These are phyloP conservation scores for Thera britannica DNA, from an alignment of 2,888 invertebrate species.

Conservation along the genomic window DNA sequence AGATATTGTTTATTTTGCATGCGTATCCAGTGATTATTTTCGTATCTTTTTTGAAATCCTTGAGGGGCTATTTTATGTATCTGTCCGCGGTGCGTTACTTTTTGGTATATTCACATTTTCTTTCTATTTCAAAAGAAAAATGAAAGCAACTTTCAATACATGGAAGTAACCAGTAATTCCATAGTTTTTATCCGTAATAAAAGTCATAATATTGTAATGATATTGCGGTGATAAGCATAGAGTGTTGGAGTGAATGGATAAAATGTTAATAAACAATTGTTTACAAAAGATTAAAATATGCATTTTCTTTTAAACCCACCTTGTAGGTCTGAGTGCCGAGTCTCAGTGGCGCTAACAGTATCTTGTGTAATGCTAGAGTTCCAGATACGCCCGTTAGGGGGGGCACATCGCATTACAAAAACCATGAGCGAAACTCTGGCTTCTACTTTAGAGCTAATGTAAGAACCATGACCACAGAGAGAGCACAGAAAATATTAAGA, in stretches of 20 bases:
- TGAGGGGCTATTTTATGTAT: constrained; percentile 62
- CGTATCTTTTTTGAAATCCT: constrained; percentile 56
- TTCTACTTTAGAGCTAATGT: too few relatives aligned
- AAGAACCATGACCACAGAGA: too few relatives aligned
- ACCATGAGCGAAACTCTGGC: too few relatives aligned
- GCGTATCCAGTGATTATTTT: constrained; percentile 61
- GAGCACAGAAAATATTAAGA: too few relatives aligned
- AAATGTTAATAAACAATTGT: constrained; percentile 86
- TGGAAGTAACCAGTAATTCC: constrained; percentile 73
- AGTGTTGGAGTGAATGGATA: constrained; percentile 64
- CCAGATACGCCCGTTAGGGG: too few relatives aligned
- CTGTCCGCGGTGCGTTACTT: constrained; percentile 54
- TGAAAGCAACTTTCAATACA: constrained; percentile 73
- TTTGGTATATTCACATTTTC: constrained; percentile 80
- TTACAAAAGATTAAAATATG: constrained; percentile 80
- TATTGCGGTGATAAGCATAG: constrained; percentile 75
- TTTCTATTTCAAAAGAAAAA: constrained; percentile 79
- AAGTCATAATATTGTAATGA: constrained; percentile 80
- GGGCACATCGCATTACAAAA: too few relatives aligned
- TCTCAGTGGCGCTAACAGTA: too few relatives aligned
- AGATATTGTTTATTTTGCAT: constrained; percentile 69
- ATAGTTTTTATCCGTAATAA: constrained; percentile 74
- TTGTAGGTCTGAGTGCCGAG: background rate
- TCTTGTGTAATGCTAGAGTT: too few relatives aligned
- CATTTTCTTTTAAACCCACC: constrained; percentile 64